A percentile compares a stretch with the other conserved stretches of the same genome.
phyloP scores from a whole-genome alignment of 2,888 invertebrate species.

The Synergus itoensis region DNA sequence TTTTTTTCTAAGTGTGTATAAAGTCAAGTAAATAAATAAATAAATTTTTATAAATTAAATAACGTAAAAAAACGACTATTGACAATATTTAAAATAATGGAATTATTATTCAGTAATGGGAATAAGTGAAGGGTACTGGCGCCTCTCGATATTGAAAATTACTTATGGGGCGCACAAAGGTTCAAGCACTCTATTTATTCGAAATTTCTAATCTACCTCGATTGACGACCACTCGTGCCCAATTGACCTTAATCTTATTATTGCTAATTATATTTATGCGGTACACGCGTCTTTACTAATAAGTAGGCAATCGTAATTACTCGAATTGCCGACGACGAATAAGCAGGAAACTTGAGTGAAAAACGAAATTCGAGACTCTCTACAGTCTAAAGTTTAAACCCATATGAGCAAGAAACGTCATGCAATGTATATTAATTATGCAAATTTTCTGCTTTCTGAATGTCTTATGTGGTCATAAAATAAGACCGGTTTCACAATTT shows the following conservation, averaged over 20 bases:
- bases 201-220: conserved; percentile 1
- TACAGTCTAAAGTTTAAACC: background rate
- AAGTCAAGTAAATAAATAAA: too few relatives aligned
- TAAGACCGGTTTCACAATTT: background rate
- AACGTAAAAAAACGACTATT: too few relatives aligned
- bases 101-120: conserved; percentile 37
- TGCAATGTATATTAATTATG: conserved; percentile 6
- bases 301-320: conserved; percentile 24
- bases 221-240: background rate
- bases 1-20: too few relatives aligned
- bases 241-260: conserved; percentile 62
- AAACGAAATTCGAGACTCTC: conserved; percentile 21
- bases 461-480: conserved; percentile 3
- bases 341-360: conserved; percentile 33
- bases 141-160: background rate
- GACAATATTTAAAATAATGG: too few relatives aligned
- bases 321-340: background rate
- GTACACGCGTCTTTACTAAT: conserved; percentile 1
- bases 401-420: conserved; percentile 18
- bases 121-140: background rate
- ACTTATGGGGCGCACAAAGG: background rate
- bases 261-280: conserved; percentile 53
- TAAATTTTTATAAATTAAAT: too few relatives aligned
- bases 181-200: conserved; percentile 4
- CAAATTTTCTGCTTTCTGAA: background rate